A percentile compares a stretch with the other conserved stretches of the same genome.
Conservation (phyloP, 2,113 vertebrate species). For the Cyrtonyx montezumae region DNA sequence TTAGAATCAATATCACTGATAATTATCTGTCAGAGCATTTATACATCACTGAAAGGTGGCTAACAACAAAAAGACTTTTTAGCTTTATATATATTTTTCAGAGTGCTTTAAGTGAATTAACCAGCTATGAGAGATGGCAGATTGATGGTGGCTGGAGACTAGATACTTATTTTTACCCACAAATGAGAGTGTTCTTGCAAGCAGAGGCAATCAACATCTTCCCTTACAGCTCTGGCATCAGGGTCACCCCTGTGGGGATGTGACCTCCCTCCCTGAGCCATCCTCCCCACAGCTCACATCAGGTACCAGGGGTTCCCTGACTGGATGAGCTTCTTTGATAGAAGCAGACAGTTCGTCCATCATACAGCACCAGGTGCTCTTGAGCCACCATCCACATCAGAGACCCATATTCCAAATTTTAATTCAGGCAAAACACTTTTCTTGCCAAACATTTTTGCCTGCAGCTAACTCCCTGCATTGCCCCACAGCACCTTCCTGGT, state of each 20-base stretch:
- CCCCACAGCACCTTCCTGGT: background rate
- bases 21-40: constrained; percentile 20
- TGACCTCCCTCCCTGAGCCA: background rate
- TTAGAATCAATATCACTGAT: constrained; percentile 34
- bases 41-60: constrained; percentile 8
- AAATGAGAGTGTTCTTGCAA: background rate
- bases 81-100: background rate
- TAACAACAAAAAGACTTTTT: constrained; percentile 24
- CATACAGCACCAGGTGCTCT: background rate
- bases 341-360: background rate
- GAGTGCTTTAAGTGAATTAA: background rate
- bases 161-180: background rate
- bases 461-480: background rate
- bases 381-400: background rate
- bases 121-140: background rate
- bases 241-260: accelerated
- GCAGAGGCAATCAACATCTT: background rate
- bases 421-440: background rate
- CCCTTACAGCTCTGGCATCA: background rate
- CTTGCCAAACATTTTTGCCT: background rate
- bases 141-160: background rate
- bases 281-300: background rate
- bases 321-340: background rate
- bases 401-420: background rate
- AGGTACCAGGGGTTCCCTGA: background rate